These are phyloP conservation scores for Tortricodes alternella DNA, from an alignment of 2,888 invertebrate genomes.

Conservation along the genomic window DNA sequence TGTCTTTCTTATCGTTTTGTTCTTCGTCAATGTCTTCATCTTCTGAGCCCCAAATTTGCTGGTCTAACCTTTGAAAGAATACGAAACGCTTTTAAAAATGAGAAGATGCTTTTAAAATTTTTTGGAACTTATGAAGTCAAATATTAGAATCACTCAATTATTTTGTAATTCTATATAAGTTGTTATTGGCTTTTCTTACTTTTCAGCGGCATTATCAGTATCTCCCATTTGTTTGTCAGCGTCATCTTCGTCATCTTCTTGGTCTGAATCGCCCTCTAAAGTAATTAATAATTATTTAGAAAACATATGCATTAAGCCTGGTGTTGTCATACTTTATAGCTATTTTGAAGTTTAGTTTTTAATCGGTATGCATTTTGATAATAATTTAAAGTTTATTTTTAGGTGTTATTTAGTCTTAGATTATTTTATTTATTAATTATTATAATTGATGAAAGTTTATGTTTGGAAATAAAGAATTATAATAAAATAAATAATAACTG, in stretches of 20 bases:
- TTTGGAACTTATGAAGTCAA: no score
- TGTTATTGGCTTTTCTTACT: constrained; percentile 61
- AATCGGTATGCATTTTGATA: no score
- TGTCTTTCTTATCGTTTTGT: constrained; percentile 74
- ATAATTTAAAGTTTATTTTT: no score
- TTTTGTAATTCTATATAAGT: neutral
- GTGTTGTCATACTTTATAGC: no score
- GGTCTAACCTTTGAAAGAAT: constrained; percentile 83
- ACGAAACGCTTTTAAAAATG: no score
- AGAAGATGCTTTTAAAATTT: no score
- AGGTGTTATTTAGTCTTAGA: no score
- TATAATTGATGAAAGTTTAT: no score
- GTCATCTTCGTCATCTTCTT: constrained; percentile 88
- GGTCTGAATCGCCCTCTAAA: constrained; percentile 81
- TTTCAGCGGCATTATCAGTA: constrained; percentile 92
- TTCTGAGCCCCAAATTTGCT: constrained; percentile 93
- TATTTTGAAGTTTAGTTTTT: no score
- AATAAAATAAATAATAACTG: neutral
- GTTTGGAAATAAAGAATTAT: neutral
- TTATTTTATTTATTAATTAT: no score
- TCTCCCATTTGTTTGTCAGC: constrained; percentile 98
- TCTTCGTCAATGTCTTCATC: constrained; percentile 86
- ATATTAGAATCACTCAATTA: no score
- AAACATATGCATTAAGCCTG: no score
- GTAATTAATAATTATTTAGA: constrained; percentile 16